Conservation (phyloP, 2,113 vertebrate genomes). For the Ibidorhyncha struthersii region DNA sequence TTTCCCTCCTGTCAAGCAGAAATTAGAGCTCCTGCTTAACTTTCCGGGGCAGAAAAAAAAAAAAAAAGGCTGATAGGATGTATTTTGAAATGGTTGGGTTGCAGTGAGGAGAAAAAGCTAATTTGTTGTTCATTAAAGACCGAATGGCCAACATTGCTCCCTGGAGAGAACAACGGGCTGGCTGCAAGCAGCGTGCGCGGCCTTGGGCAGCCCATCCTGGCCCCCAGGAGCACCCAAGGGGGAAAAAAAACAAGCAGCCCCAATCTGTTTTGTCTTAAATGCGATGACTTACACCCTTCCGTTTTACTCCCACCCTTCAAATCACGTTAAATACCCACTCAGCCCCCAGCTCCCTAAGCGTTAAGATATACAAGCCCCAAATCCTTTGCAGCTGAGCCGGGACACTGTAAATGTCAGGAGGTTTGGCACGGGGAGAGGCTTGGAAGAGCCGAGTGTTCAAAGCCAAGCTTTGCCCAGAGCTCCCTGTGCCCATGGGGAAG, state of each 20-base stretch:
- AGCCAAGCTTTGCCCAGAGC: neutral
- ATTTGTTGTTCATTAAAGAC: neutral
- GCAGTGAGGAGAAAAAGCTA: neutral
- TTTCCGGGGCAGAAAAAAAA: neutral
- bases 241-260: neutral
- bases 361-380: neutral
- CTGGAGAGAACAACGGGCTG: neutral
- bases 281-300: too few relatives aligned
- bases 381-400: neutral
- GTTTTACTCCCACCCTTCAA: neutral
- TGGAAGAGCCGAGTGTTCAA: rapidly evolving
- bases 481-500: rapidly evolving
- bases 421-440: neutral
- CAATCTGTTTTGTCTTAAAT: neutral
- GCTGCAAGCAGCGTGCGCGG: neutral
- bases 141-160: neutral
- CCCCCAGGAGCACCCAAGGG: rapidly evolving
- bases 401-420: neutral
- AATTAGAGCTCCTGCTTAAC: neutral
- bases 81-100: neutral
- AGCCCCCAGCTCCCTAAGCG: neutral
- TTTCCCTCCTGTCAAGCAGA: neutral
- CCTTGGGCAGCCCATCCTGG: neutral
- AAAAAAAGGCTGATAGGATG: neutral
- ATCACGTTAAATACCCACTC: neutral